phyloP scores from a whole-genome alignment of 2,113 vertebrate genomes.

The Strix uralensis region DNA sequence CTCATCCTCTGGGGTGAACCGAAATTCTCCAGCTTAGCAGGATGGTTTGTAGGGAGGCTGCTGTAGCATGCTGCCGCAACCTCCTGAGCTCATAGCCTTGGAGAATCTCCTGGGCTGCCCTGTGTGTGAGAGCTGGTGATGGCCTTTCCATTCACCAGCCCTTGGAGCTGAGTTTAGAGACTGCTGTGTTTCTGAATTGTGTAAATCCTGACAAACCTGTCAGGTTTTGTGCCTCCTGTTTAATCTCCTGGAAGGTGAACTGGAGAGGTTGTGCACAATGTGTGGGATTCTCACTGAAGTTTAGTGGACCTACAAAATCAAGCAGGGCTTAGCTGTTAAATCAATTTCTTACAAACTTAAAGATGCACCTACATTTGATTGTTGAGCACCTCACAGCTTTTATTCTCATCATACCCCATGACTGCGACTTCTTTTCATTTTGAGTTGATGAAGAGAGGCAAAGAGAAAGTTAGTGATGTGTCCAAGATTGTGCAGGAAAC shows the following conservation, averaged over 20 bases:
- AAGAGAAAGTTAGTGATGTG: neutral
- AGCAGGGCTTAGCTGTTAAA: neutral
- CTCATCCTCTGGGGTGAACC: neutral
- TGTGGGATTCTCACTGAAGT: neutral
- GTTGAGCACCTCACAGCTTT: neutral
- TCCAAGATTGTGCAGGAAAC: neutral
- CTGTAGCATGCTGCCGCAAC: neutral
- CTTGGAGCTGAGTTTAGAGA: neutral
- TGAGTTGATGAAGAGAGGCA: neutral
- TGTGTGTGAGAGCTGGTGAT: neutral
- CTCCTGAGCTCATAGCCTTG: neutral
- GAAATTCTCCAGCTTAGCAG: rapidly evolving
- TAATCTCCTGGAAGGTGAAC: neutral
- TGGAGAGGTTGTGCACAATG: neutral
- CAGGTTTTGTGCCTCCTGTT: neutral
- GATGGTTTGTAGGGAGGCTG: neutral
- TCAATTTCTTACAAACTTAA: neutral
- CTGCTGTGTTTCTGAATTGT: rapidly evolving
- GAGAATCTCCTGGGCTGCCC: neutral
- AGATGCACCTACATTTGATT: neutral
- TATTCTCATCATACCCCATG: neutral
- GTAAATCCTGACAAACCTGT: neutral
- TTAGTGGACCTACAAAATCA: neutral
- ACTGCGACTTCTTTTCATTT: neutral
- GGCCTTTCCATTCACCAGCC: neutral